Evolutionary conservation across 2,797 vertebrate species (phyloP).

Genomic region (Lindbergichthys nudifrons): DNA sequence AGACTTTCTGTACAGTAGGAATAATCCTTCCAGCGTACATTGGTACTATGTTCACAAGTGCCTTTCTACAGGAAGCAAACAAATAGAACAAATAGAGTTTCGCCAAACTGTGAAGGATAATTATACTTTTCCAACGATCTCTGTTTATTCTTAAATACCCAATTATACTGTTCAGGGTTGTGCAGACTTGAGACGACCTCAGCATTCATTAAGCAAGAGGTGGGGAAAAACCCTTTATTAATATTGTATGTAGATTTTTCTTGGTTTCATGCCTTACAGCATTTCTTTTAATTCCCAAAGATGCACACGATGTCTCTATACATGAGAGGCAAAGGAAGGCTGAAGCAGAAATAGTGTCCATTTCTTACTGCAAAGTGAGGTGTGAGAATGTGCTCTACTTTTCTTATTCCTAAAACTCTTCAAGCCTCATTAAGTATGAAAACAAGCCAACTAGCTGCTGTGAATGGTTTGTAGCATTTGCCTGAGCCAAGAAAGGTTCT

Average conservation of each 20-base stretch:
- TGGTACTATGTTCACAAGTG: neutral
- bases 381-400: slow-evolving; percentile 62
- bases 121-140: neutral
- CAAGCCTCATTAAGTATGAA: slow-evolving; percentile 73
- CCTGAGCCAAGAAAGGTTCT: slow-evolving; percentile 61
- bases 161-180: slow-evolving; percentile 16
- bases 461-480: slow-evolving; percentile 62
- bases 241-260: slow-evolving; percentile 62
- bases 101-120: neutral
- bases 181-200: slow-evolving; percentile 31
- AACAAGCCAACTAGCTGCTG: slow-evolving; percentile 70
- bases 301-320: slow-evolving; percentile 59
- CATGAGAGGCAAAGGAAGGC: slow-evolving; percentile 55
- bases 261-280: slow-evolving; percentile 48
- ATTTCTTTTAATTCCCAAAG: slow-evolving; percentile 58
- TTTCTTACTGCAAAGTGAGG: slow-evolving; percentile 46
- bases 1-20: neutral
- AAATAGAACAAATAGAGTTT: neutral
- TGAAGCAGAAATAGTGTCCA: slow-evolving; percentile 46
- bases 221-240: slow-evolving; percentile 54
- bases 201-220: slow-evolving; percentile 29
- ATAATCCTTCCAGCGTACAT: neutral
- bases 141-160: slow-evolving; percentile 12
- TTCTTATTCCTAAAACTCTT: slow-evolving; percentile 67
- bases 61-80: neutral